Conservation (phyloP, 2,888 invertebrate genomes). For the Sphaeridia pumilis region DNA sequence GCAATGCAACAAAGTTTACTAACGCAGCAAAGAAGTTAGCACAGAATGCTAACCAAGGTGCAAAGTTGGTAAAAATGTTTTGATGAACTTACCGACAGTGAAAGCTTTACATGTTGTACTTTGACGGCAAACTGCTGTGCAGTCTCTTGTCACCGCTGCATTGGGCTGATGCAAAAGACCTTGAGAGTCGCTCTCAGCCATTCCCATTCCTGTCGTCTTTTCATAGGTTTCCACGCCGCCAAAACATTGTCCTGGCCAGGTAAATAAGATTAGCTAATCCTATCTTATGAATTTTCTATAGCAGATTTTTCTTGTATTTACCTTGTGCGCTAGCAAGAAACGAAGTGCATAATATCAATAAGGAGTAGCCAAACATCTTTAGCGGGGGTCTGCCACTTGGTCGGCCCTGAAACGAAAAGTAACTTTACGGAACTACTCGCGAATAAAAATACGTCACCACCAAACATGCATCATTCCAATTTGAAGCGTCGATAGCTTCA, state of each 20-base stretch:
- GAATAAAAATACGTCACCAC: no score
- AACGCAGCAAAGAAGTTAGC: no score
- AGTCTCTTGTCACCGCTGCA: slow-evolving; percentile 41
- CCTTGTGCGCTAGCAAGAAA: slow-evolving; percentile 34
- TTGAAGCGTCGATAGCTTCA: no score
- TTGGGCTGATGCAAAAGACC: slow-evolving; percentile 40
- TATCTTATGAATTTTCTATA: neutral
- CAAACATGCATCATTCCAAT: no score
- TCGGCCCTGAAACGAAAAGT: slow-evolving; percentile 29
- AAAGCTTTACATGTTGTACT: slow-evolving; percentile 40
- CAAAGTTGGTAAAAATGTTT: no score
- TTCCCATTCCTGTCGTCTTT: slow-evolving; percentile 40
- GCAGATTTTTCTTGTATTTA: slow-evolving; percentile 11
- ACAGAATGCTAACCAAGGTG: no score
- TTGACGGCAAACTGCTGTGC: slow-evolving; percentile 41
- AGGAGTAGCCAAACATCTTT: slow-evolving; percentile 29
- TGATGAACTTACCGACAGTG: slow-evolving; percentile 39
- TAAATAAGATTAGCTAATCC: neutral
- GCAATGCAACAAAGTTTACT: no score
- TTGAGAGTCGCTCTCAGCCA: slow-evolving; percentile 38
- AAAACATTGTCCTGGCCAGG: slow-evolving; percentile 39
- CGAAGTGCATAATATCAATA: slow-evolving; percentile 30
- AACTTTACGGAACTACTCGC: no score
- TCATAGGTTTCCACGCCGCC: slow-evolving; percentile 43
- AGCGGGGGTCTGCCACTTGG: slow-evolving; percentile 34